Base-by-base conservation (phyloP, 2,888 invertebrate species). In the Drosophila neutralis region DNA sequence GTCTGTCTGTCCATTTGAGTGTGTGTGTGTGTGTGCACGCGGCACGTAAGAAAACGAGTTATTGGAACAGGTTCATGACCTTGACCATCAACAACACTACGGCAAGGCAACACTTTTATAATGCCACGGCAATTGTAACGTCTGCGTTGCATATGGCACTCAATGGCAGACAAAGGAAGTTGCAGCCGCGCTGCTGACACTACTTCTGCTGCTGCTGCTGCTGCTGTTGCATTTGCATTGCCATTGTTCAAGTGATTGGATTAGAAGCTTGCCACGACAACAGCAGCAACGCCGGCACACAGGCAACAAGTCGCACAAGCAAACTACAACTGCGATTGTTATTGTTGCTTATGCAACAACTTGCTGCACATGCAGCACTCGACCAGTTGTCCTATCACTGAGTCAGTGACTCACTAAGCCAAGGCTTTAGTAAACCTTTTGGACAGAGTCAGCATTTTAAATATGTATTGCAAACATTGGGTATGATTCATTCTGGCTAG, bases 11-110 rank as follows among this genome's bases (percentile, higher is more conserved):
- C 49, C 29, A 40, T 65, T 48, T 38, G 48, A 65, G 52, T 48
- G 21, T 64, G 27, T 27, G 40, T 33, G 13, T 21, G 45, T 45
- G n/a, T 69, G 63, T 71, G 70, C 51, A 61, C 57, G 85, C 69
- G 85, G 90, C 90, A 90, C 87, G 83, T 90, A 86, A 90, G 83
- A 89, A 78, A 90, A 90, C 89, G 79, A 91, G 89, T 90, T 90
- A 90, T 90, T 89, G 90, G 85, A 91, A 91, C 91, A 91, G 91
- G 91, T 91, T 91, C 91, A 91, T 91, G 91, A 91, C 91, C 91
- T 91, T 91, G 91, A 91, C 91, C 91, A 91, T 91, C 91, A 87
- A 87, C 89, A 81, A 83, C 84, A 77, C 73, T 70, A 69, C 69
- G 79, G 73, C 77, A 77, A 80, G 72, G 80, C 80, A 80, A 68